phyloP scores from a whole-genome alignment of 2,888 invertebrate genomes.

The Callyntrura sp. region DNA sequence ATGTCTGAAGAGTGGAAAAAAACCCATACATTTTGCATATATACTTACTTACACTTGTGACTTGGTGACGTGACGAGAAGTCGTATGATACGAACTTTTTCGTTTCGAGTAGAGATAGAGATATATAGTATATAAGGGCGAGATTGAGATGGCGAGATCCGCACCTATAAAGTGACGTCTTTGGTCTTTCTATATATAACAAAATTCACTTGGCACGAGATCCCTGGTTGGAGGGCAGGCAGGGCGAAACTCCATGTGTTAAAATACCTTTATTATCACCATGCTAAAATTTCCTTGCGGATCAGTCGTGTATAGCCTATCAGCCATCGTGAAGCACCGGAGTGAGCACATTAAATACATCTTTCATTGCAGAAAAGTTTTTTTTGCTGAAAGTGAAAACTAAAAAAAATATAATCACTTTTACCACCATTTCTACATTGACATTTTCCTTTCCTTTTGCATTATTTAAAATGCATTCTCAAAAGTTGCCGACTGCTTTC shows the following conservation, averaged over 20 bases:
- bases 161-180: no score
- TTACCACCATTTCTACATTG: not conserved
- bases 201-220: slow-evolving; percentile 43
- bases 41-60: no score
- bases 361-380: not conserved
- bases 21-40: no score
- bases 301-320: slow-evolving; percentile 3
- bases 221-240: slow-evolving; percentile 5
- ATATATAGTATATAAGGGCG: no score
- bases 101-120: no score
- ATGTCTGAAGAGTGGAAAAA: no score
- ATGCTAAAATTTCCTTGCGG: not conserved
- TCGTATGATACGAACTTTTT: no score
- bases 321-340: slow-evolving; percentile 25
- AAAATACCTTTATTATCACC: no score
- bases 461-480: slow-evolving; percentile 66
- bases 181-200: no score
- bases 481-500: slow-evolving; percentile 66
- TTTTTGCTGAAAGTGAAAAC: slow-evolving; percentile 24
- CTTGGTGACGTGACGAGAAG: no score
- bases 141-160: no score
- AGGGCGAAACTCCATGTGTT: slow-evolving; percentile 20
- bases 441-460: no score
- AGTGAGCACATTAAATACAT: slow-evolving; percentile 3
- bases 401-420: not conserved